Base-by-base conservation (phyloP, 1,140 invertebrate species). In the Brachionus calyciflorus region DNA sequence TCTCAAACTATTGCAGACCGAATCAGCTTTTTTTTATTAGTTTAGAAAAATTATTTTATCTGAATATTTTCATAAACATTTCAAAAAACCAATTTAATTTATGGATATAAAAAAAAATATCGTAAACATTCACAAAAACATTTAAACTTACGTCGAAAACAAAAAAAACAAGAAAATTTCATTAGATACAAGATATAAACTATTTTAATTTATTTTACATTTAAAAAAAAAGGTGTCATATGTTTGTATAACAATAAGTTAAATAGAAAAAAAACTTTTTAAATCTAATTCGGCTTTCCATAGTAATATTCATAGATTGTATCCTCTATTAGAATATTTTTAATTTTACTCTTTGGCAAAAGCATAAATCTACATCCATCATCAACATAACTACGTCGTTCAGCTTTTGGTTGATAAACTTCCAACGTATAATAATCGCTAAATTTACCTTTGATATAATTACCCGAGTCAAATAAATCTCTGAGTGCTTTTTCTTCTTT, bases 301-400 rank as follows among this genome's bases (percentile, higher is more conserved):
- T 65, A 65, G 44, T 44, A 65, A 65, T 44, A 65, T 41, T 65
- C 40, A 26, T 65, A 65, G 44, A 65, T 65, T 3, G 10, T 12
- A 28, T 65, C 60, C 17, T 65, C 60, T 12, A 65, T 65, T 3
- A 65, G 24, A 14, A 65, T 44, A 65, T 65, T 65, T 44, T 65
- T 65, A 7, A 65, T 44, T 12, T n/a, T 2, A n/a, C 21, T 26
- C 14, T 65, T 44, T 19, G 60, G 40, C 7, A 65, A n/a, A 9
- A 65, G 40, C 60, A 65, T 65, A 6, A 44, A 24, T 9, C 60
- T 41, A 7, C 21, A 24, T 7, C 60, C 60, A 65, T 37, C 12
- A 10, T 65, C 60, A 44, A 44, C 40, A 44, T 65, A 65, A 41
- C 7, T 41, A 1, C 60, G 60, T 44, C 60, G 3, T 14, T 12